Conservation (phyloP, 2,888 invertebrate genomes). For the Melolontha melolontha region DNA sequence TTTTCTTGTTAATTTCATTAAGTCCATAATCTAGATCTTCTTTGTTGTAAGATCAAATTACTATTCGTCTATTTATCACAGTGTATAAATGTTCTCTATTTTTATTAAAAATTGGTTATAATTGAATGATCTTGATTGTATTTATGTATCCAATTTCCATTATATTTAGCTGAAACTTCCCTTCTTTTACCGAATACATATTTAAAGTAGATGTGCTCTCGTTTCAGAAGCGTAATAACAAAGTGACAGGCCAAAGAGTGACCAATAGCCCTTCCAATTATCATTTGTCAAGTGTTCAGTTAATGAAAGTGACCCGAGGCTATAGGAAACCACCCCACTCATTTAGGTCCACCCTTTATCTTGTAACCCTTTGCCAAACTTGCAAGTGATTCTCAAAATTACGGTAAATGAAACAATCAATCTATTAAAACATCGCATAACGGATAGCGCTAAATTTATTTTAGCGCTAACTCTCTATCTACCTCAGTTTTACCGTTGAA, state of each 20-base stretch:
- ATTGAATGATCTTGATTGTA: too few relatives aligned
- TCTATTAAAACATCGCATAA: constrained; percentile 39
- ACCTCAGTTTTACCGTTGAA: not conserved
- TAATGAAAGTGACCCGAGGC: constrained; percentile 67
- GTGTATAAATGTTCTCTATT: too few relatives aligned
- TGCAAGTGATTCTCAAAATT: constrained; percentile 48
- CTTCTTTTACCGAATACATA: too few relatives aligned
- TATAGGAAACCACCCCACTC: constrained; percentile 63
- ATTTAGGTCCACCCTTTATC: constrained; percentile 65
- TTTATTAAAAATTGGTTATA: too few relatives aligned
- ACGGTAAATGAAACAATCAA: constrained; percentile 41
- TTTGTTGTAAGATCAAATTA: too few relatives aligned
- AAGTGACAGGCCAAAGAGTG: constrained; percentile 55
- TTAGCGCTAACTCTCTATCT: not conserved
- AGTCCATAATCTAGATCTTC: too few relatives aligned
- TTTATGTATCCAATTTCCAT: too few relatives aligned
- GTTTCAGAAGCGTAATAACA: constrained; percentile 1
- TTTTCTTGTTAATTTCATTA: too few relatives aligned
- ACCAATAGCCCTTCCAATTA: constrained; percentile 66
- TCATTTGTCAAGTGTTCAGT: constrained; percentile 67
- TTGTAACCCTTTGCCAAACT: constrained; percentile 63
- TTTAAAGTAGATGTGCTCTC: too few relatives aligned
- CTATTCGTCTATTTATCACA: too few relatives aligned
- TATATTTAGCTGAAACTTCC: too few relatives aligned
- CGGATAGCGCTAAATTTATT: constrained; percentile 16